Evolutionary conservation across 1,140 invertebrate species (phyloP).

Genomic region (Listronotus oregonensis): DNA sequence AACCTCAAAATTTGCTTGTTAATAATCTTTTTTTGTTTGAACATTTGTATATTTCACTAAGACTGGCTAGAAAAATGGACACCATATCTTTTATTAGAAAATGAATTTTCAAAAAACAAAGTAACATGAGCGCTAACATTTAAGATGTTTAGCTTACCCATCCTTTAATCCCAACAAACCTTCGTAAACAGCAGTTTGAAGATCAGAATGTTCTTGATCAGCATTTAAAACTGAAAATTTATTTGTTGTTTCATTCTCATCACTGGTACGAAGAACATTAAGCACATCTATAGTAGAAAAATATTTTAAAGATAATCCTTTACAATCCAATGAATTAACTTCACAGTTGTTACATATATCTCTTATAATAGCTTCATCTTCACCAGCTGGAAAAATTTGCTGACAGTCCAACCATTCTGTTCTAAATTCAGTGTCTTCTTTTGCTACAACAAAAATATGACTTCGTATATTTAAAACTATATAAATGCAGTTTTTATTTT

Average conservation of each 20-base stretch:
- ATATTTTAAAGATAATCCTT: conserved; percentile 22
- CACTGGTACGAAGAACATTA: conserved; percentile 23
- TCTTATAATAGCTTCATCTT: conserved; percentile 2
- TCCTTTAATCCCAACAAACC: conserved; percentile 56
- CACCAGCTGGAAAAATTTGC: conserved; percentile 28
- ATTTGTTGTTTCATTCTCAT: conserved; percentile 3
- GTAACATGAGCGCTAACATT: too few relatives aligned
- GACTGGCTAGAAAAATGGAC: too few relatives aligned
- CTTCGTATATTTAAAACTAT: too few relatives aligned
- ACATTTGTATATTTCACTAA: too few relatives aligned
- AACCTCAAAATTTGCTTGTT: too few relatives aligned
- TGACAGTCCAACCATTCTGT: conserved; percentile 26
- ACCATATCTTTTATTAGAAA: too few relatives aligned
- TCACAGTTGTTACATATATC: conserved; percentile 11
- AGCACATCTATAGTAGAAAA: conserved; percentile 33
- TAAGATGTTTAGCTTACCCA: too few relatives aligned
- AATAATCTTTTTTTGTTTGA: too few relatives aligned
- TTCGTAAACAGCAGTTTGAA: conserved; percentile 74
- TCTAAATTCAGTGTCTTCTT: neutral
- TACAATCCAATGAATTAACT: conserved; percentile 5
- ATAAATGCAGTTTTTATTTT: too few relatives aligned
- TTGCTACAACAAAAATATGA: too few relatives aligned
- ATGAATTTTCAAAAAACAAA: too few relatives aligned
- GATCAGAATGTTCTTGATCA: conserved; percentile 72
- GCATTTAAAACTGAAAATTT: conserved; percentile 61